Evolutionary conservation across 2,797 vertebrate species (phyloP).

Genomic region (Botia almorhae): DNA sequence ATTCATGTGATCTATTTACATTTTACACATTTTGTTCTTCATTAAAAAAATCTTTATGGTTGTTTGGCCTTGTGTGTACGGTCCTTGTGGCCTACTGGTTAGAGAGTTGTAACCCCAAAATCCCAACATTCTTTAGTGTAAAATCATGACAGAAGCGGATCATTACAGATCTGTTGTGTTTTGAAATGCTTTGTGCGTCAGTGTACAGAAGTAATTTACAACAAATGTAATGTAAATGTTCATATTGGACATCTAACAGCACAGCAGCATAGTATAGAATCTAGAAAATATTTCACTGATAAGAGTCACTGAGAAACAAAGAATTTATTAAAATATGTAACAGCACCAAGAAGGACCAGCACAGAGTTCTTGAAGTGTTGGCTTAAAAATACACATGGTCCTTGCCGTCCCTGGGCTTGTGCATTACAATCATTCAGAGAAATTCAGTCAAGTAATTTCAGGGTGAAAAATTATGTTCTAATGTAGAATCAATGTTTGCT

Average conservation of each 20-base stretch:
- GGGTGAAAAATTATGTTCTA: neutral
- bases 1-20: conserved; percentile 49
- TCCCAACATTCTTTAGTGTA: neutral
- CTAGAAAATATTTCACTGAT: too few relatives aligned
- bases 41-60: conserved; percentile 58
- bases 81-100: neutral
- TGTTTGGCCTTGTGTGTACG: conserved; percentile 47
- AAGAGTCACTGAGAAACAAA: neutral
- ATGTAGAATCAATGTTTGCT: neutral
- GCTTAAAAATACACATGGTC: neutral
- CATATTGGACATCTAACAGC: too few relatives aligned
- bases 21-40: conserved; percentile 63
- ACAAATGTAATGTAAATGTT: neutral
- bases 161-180: neutral
- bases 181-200: neutral
- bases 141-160: neutral
- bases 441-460: neutral
- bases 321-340: neutral
- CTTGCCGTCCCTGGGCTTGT: neutral
- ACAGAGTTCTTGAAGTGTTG: neutral
- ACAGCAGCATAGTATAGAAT: neutral
- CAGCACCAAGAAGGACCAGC: neutral
- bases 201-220: neutral
- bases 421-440: neutral
- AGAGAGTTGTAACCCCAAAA: neutral